Base-by-base conservation (phyloP, 2,888 invertebrate genomes). In the Flexamia atlantica region DNA sequence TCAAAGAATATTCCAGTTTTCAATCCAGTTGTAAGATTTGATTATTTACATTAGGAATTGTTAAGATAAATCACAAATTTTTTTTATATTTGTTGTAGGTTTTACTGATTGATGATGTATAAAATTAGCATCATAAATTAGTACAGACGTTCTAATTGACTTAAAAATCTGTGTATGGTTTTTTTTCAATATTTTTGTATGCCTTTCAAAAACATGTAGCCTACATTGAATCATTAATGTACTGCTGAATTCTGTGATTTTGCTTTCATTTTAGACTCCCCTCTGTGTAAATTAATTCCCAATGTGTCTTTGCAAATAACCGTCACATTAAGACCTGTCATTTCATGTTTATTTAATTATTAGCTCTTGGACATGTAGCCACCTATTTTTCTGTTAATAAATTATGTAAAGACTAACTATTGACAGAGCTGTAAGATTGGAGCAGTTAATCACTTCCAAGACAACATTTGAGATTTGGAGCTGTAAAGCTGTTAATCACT, bases 401-500 rank as follows among this genome's bases (percentile, higher is more conserved):
- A 36, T 36, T 36, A 7, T 36, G 4, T 36, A 36, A 36, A 36
- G 36, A 36, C 9, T 36, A 36, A 36, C 14, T 46, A 14, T 46
- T 46, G 46, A 46, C 12, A 12, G 46, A 46, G 12, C 2, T 46
- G n/a, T n/a, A n/a, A n/a, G n/a, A n/a, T n/a, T n/a, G n/a, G n/a
- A n/a, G 53, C 53, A 23, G 53, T 53, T 23, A 53, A 53, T 53
- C 20, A 53, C 53, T 23, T 23, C 53, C 2, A 23, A 23, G 53
- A 53, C 53, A 23, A 53, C 5, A 53, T 46, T 9, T 53, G 4
- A 53, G 53, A n/a, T 53, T 53, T 53, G 53, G 53, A 53, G 53
- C 53, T 53, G 53, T 53, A 53, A 53, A 53, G 53, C 53, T 53
- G 53, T 53, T 23, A 53, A 53, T 53, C 20, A 53, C 53, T 23